Conservation (phyloP, 1,140 invertebrate species). For the Halesus radiatus region DNA sequence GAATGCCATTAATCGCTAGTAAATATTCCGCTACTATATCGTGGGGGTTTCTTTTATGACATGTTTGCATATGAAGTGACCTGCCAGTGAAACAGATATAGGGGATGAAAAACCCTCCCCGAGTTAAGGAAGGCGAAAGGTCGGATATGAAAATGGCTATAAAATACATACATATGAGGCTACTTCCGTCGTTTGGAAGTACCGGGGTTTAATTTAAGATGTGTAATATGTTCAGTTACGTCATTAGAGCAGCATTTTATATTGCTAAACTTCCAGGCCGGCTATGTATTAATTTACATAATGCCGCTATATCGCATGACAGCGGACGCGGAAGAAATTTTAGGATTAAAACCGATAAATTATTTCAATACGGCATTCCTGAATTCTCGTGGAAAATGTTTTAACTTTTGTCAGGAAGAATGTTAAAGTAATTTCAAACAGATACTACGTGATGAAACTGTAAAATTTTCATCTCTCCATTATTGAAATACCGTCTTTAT, state of each 20-base stretch:
- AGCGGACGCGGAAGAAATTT: too few species aligned
- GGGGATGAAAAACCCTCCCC: background rate
- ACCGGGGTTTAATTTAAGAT: conserved; percentile 23
- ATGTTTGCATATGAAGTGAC: conserved; percentile 40
- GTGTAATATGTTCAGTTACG: conserved; percentile 32
- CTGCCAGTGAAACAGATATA: background rate
- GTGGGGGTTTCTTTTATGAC: conserved; percentile 21
- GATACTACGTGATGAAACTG: too few species aligned
- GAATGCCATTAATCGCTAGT: background rate
- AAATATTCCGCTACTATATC: background rate
- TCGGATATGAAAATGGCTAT: conserved; percentile 36
- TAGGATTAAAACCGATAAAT: too few species aligned
- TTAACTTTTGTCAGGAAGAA: too few species aligned
- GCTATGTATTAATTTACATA: background rate
- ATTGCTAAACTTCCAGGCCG: conserved; percentile 23
- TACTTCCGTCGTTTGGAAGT: conserved; percentile 14
- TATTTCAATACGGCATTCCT: too few species aligned
- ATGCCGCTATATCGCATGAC: background rate
- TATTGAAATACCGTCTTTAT: too few species aligned
- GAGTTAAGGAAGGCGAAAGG: conserved; percentile 32
- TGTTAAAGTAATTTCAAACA: too few species aligned
- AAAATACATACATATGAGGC: conserved; percentile 20
- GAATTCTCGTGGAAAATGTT: too few species aligned
- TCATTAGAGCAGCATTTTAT: conserved; percentile 27
- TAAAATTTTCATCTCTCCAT: too few species aligned